A percentile compares a stretch with the other conserved stretches of the same genome.
Evolutionary conservation across 2,113 vertebrate species (phyloP).

Genomic region (Ciconia maguari): DNA sequence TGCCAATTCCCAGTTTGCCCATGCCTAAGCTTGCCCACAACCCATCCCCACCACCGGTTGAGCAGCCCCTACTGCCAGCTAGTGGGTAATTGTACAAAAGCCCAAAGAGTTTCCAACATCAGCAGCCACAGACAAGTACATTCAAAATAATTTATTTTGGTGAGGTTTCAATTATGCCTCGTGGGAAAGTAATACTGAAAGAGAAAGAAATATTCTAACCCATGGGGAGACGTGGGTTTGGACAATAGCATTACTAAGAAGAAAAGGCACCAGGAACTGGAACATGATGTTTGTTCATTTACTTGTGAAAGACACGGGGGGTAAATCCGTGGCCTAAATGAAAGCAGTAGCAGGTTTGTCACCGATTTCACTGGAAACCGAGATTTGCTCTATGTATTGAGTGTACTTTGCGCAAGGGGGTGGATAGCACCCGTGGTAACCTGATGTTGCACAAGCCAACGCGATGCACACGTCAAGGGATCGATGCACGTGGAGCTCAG

Average conservation of each 20-base stretch:
- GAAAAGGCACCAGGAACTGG: constrained; percentile 11
- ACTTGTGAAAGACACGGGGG: background rate
- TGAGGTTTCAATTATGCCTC: constrained; percentile 24
- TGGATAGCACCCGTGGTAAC: rapidly evolving
- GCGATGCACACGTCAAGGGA: background rate
- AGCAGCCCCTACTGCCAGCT: background rate
- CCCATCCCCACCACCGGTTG: background rate
- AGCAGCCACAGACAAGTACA: background rate
- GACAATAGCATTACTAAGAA: background rate
- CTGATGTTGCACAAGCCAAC: background rate
- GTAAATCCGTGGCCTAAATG: background rate
- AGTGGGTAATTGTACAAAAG: background rate
- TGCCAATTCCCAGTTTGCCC: background rate
- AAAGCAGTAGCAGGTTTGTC: background rate
- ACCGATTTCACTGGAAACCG: background rate
- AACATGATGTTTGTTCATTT: background rate
- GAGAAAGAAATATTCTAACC: background rate
- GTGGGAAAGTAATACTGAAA: constrained; percentile 31
- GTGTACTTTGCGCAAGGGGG: rapidly evolving
- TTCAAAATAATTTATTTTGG: constrained; percentile 25
- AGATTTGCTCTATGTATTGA: background rate
- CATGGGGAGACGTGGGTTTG: background rate
- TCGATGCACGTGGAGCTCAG: rapidly evolving
- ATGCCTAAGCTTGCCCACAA: background rate
- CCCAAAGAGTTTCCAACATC: background rate